These are phyloP conservation scores for Tangara arthus DNA, from an alignment of 2,797 vertebrate species.

Conservation along the genomic window DNA sequence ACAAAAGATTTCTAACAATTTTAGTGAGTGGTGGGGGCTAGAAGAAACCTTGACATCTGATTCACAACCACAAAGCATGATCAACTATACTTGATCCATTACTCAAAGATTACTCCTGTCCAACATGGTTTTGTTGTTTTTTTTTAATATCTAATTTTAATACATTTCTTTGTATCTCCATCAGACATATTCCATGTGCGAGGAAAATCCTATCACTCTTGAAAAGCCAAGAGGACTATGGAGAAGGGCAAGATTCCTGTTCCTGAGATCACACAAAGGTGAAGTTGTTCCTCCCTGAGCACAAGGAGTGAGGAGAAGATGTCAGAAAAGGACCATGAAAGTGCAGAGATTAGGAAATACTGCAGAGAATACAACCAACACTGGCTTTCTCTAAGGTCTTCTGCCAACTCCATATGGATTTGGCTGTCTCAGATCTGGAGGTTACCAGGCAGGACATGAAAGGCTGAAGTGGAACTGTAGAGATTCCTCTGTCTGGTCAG, in stretches of 20 bases:
- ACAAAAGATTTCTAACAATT: not conserved
- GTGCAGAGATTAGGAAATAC: not conserved
- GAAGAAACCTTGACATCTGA: not conserved
- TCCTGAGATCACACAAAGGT: not conserved
- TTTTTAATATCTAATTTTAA: not conserved
- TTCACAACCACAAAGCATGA: not conserved
- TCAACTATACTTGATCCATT: not conserved
- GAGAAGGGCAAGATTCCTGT: not conserved
- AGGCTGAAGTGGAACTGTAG: not conserved
- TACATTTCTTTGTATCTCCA: not conserved
- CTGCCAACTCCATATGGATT: not conserved
- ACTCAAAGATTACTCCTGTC: not conserved
- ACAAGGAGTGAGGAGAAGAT: not conserved
- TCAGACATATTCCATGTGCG: fast-evolving
- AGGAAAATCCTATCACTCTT: not conserved
- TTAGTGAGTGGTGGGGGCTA: not conserved
- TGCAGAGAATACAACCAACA: not conserved
- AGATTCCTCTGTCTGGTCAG: not conserved
- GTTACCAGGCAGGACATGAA: not conserved
- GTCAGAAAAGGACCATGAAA: not conserved
- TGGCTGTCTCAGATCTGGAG: not conserved
- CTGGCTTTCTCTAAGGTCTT: not conserved
- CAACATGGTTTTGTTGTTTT: not conserved
- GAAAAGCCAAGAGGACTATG: not conserved
- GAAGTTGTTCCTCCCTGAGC: not conserved